A percentile compares a stretch with the other conserved stretches of the same genome.
Conservation (phyloP, 1,140 invertebrate species). For the Drosophila subpulchrella region DNA sequence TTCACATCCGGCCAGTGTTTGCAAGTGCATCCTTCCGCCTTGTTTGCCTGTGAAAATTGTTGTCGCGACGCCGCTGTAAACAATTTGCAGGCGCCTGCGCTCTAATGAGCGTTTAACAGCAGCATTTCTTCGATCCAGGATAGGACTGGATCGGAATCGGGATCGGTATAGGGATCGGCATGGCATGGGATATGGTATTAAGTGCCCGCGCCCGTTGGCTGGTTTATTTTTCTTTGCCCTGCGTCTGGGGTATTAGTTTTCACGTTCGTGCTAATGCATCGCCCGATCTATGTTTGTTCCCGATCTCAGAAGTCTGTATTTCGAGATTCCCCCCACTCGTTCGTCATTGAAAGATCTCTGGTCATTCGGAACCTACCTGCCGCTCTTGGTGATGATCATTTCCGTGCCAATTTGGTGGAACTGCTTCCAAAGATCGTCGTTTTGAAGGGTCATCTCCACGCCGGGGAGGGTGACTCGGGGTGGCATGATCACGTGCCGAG, state of each 20-base stretch:
- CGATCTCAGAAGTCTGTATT: slow-evolving; percentile 2
- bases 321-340: not conserved
- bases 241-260: slow-evolving; percentile 68
- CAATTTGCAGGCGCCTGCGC: slow-evolving; percentile 80
- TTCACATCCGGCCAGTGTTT: slow-evolving; percentile 69
- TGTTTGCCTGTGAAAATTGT: slow-evolving; percentile 82
- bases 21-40: slow-evolving; percentile 64
- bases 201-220: slow-evolving; percentile 42
- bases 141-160: slow-evolving; percentile 14
- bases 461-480: slow-evolving; percentile 74
- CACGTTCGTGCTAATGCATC: slow-evolving; percentile 71
- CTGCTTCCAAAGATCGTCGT: slow-evolving; percentile 97
- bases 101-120: slow-evolving; percentile 82
- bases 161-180: slow-evolving; percentile 1
- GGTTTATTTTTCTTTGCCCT: slow-evolving; percentile 66
- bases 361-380: slow-evolving; percentile 88
- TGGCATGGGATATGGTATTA: slow-evolving; percentile 56
- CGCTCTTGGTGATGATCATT: slow-evolving; percentile 99
- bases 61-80: slow-evolving; percentile 82
- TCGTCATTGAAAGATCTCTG: not conserved
- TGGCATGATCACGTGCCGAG: slow-evolving; percentile 77
- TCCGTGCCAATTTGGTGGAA: slow-evolving; percentile 98
- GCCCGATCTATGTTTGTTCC: slow-evolving; percentile 25
- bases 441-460: slow-evolving; percentile 89
- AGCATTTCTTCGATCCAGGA: slow-evolving; percentile 2